phyloP scores from a whole-genome alignment of 2,113 vertebrate species.

The Hydrolagus affinis region DNA sequence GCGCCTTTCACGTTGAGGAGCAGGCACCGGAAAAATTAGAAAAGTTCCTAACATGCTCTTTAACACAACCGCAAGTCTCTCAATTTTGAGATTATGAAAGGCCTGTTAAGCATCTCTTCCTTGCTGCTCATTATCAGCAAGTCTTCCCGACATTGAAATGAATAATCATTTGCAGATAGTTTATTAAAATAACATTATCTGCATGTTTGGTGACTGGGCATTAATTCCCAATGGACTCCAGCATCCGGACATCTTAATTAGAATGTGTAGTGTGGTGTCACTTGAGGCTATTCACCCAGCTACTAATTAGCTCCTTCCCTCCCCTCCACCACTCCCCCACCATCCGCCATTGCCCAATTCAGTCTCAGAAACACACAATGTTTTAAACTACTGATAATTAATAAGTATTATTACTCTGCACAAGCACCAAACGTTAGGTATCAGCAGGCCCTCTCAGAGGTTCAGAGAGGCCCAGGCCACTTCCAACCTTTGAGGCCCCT shows the following conservation, averaged over 20 bases:
- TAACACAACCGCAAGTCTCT: background rate
- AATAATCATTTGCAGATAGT: constrained; percentile 25
- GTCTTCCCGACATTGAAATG: constrained; percentile 7
- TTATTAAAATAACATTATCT: background rate
- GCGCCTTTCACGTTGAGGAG: no score
- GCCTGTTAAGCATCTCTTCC: background rate
- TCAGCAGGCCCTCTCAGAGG: no score
- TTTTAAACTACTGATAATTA: background rate
- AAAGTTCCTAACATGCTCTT: no score
- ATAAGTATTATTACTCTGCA: background rate
- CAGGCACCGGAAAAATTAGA: no score
- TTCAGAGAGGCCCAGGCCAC: no score
- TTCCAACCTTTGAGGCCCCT: no score
- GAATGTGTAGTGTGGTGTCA: background rate
- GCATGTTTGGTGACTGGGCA: constrained; percentile 12
- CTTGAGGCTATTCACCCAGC: background rate
- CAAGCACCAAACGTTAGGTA: background rate
- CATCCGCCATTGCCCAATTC: background rate
- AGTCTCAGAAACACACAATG: background rate
- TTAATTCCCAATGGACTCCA: background rate
- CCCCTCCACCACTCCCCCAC: background rate
- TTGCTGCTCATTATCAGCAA: constrained; percentile 22
- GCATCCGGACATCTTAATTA: constrained; percentile 9
- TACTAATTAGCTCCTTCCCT: constrained; percentile 10
- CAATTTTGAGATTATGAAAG: background rate